Conservation (phyloP, 2,888 invertebrate species). For the Lordiphosa fenestrarum region DNA sequence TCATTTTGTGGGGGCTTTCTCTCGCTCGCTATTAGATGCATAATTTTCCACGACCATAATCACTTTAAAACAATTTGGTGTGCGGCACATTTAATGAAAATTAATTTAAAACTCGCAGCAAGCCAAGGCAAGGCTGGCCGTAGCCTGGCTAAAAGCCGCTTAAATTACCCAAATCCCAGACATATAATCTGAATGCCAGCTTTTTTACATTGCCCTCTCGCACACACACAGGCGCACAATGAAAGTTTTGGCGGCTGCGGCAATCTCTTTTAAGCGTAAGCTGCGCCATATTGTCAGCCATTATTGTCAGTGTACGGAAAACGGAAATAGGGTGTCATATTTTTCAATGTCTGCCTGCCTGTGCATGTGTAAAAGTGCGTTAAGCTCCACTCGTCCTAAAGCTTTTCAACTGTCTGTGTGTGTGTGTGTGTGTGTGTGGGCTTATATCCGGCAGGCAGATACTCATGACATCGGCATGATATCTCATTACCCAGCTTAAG, state of each 20-base stretch:
- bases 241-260: constrained; percentile 39
- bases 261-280: constrained; percentile 63
- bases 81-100: constrained; percentile 59
- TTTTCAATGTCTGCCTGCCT: constrained; percentile 45
- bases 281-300: constrained; percentile 69
- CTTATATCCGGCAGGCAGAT: constrained; percentile 27
- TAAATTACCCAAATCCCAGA: constrained; percentile 65
- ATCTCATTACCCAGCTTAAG: constrained; percentile 61
- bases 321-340: constrained; percentile 66
- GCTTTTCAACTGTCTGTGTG: constrained; percentile 38
- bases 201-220: constrained; percentile 29
- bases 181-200: constrained; percentile 54
- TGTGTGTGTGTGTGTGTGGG: constrained; percentile 20
- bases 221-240: constrained; percentile 15
- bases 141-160: constrained; percentile 47
- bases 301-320: constrained; percentile 62
- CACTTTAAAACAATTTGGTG: constrained; percentile 65
- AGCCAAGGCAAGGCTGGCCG: constrained; percentile 12
- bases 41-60: constrained; percentile 55
- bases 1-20: neutral
- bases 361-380: constrained; percentile 52
- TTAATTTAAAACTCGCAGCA: constrained; percentile 52
- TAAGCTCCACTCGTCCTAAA: constrained; percentile 54
- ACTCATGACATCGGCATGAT: constrained; percentile 37
- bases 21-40: constrained; percentile 37